Percentiles rank a stretch among this genome's conserved stretches.
These are phyloP conservation scores for Andrena bucephala DNA, from an alignment of 2,888 invertebrate species.

Conservation along the genomic window DNA sequence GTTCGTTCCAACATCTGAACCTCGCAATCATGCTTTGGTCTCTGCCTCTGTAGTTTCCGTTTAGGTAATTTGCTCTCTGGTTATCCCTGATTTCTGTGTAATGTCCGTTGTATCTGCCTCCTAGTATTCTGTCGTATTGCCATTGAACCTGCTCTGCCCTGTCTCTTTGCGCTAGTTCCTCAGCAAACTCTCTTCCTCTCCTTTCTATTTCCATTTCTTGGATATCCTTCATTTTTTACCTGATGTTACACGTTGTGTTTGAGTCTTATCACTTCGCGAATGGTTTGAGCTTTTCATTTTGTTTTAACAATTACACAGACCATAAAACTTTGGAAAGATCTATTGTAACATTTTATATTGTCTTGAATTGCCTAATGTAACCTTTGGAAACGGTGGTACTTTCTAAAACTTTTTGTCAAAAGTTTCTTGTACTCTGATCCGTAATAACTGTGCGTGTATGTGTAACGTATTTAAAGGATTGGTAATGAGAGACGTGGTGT, in stretches of 20 bases:
- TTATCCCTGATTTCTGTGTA: too few relatives aligned
- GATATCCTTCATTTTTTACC: too few relatives aligned
- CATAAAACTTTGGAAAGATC: background rate
- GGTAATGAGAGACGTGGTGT: background rate
- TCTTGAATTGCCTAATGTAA: conserved; percentile 2
- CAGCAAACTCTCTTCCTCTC: too few relatives aligned
- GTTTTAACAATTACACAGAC: background rate
- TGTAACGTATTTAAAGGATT: conserved; percentile 19
- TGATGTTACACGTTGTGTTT: background rate
- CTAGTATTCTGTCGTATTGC: too few relatives aligned
- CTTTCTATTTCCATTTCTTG: too few relatives aligned
- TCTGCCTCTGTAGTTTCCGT: too few relatives aligned
- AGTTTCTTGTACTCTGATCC: conserved; percentile 19
- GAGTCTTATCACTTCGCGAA: background rate
- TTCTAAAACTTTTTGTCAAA: conserved; percentile 41
- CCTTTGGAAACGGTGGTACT: conserved; percentile 38
- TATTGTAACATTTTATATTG: background rate
- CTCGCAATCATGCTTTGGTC: too few relatives aligned
- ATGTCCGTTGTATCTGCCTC: too few relatives aligned
- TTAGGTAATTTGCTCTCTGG: too few relatives aligned
- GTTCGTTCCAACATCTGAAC: too few relatives aligned
- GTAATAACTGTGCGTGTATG: background rate
- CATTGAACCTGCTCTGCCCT: too few relatives aligned
- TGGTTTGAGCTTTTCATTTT: background rate
- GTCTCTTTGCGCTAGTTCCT: too few relatives aligned